Base-by-base conservation (phyloP, 2,797 vertebrate species). In the Amblyopsis hoosieri region DNA sequence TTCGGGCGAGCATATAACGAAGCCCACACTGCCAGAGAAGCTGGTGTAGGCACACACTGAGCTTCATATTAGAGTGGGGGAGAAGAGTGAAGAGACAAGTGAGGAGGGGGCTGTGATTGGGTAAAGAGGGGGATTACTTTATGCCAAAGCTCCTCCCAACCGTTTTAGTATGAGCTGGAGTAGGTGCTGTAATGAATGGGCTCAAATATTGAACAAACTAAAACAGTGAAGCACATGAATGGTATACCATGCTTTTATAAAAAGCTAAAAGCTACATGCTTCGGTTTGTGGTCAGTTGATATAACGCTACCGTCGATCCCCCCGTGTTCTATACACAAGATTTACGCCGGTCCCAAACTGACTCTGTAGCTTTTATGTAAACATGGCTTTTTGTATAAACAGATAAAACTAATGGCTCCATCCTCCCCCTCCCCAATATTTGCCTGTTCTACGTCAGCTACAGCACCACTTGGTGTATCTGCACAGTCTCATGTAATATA, bases 11-110 rank as follows among this genome's bases (percentile, higher is more conserved):
- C 78, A 81, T 85, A 85, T 83, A 90, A 93, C 90, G 91, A 94
- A 93, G 90, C 85, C 83, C 81, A 87, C 14, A 72, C 75, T 86
- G 90, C 81, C 69, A 3, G 55, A 67, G 58, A 45, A 56, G 59
- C 42, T 0, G 12, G 52, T 59, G 47, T 45, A 10, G 14, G 9
- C 37, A 17, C 55, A 29, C 72, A 86, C 61, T 71, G 81, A 80
- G 80, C 92, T 92, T 91, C 90, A 85, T 90, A 90, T 93, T 79
- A 90, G 87, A 82, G 92, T 82, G 82, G 82, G 77, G 78, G 75
- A 71, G 75, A 73, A 72, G 58, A 67, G 47, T 2, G 6, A 45
- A 19, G 55, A 54, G 69, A 45, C 2, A 47, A 45, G 47, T 64
- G 65, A 72, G 78, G 78, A 76, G 19, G 79, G 75, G 80, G 85